phyloP scores from a whole-genome alignment of 2,888 invertebrate species.

The Pristionchus fissidentatus region DNA sequence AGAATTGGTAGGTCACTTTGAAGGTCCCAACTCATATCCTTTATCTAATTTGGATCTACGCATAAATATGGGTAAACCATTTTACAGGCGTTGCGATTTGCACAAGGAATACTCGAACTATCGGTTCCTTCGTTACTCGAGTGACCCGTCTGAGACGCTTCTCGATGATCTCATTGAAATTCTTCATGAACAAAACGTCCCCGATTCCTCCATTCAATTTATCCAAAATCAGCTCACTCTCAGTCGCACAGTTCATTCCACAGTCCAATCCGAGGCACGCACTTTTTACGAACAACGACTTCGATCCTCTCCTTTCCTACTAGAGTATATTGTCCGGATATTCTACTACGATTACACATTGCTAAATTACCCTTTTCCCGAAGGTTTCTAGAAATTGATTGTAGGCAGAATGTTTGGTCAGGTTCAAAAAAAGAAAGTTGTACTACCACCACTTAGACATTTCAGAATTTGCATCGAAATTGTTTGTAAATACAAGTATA shows the following conservation, averaged over 20 bases:
- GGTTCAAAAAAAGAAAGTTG: no score
- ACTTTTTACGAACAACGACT: slow-evolving; percentile 58
- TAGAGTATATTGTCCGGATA: slow-evolving; percentile 71
- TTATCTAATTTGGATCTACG: background rate
- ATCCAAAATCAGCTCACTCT: slow-evolving; percentile 59
- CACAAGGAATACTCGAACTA: slow-evolving; percentile 55
- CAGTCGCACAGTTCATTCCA: slow-evolving; percentile 66
- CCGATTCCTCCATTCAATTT: slow-evolving; percentile 57
- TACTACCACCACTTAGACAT: no score
- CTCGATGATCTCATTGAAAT: slow-evolving; percentile 56
- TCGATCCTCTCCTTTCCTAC: slow-evolving; percentile 60
- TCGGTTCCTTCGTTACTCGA: slow-evolving; percentile 62
- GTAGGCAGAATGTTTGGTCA: no score
- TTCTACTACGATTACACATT: slow-evolving; percentile 68
- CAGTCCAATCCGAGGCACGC: slow-evolving; percentile 63
- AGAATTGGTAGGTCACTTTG: slow-evolving; percentile 63
- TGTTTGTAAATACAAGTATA: no score
- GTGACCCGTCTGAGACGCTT: slow-evolving; percentile 56
- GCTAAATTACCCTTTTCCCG: slow-evolving; percentile 45
- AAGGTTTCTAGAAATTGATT: slow-evolving; percentile 49
- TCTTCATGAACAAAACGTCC: slow-evolving; percentile 58
- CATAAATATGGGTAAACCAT: background rate
- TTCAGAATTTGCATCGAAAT: no score
- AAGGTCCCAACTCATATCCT: background rate
- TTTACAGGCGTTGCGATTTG: slow-evolving; percentile 68